Conservation (phyloP, 2,797 vertebrate species). For the Lateolabrax maculatus region DNA sequence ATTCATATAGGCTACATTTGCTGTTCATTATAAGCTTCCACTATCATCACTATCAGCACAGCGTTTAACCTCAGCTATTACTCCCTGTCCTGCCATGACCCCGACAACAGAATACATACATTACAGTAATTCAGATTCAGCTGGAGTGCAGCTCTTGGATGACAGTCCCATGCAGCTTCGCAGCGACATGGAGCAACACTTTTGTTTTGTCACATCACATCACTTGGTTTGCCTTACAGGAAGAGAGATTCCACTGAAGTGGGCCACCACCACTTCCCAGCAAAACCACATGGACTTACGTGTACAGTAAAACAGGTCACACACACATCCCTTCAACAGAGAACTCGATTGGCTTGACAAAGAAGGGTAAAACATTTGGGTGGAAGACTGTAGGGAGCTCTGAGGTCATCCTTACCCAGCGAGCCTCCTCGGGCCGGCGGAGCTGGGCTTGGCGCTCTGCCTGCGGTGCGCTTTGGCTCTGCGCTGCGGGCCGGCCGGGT, state of each 20-base stretch:
- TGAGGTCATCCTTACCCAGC: conserved; percentile 81
- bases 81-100: conserved; percentile 66
- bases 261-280: conserved; percentile 54
- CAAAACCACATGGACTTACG: conserved; percentile 61
- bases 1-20: conserved; percentile 48
- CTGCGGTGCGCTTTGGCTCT: conserved; percentile 76
- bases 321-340: conserved; percentile 22
- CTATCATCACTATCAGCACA: conserved; percentile 44
- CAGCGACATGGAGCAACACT: conserved; percentile 5
- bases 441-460: conserved; percentile 71
- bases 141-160: conserved; percentile 10
- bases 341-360: conserved; percentile 3
- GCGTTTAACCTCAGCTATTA: conserved; percentile 51
- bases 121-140: conserved; percentile 26
- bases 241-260: conserved; percentile 47
- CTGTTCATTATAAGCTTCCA: conserved; percentile 37
- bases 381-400: conserved; percentile 17
- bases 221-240: conserved; percentile 51
- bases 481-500: conserved; percentile 67
- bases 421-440: conserved; percentile 73
- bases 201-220: conserved; percentile 60
- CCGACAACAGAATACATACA: conserved; percentile 41
- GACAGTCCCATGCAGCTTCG: conserved; percentile 9
- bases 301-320: conserved; percentile 66
- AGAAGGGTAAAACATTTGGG: conserved; percentile 27